Evolutionary conservation across 2,888 invertebrate genomes (phyloP), one percentile per base, ranked within the genome.

Genomic region (Axea sp.): DNA sequence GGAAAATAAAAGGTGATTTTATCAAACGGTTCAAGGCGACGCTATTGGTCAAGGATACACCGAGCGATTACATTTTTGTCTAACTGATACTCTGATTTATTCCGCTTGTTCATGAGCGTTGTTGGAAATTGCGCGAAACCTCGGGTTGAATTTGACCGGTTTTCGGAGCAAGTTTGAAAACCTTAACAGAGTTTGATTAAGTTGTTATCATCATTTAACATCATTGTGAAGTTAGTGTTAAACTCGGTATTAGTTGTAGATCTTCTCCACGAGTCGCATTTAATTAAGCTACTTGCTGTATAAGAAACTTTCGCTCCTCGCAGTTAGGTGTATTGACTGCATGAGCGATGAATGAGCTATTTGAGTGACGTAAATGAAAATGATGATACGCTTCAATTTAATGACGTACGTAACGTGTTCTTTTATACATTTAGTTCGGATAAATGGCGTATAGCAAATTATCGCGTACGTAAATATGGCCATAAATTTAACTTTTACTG

Each of bases 111-210:
- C 1, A n/a, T 33, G 14, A 5, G 5, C 14, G 19, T 19, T 19
- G 19, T 3, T 19, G 4, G 19, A 19, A 2, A 19, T 19, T 19
- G n/a, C n/a, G n/a, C n/a, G n/a, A n/a, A n/a, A n/a, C n/a, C n/a
- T n/a, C n/a, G n/a, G n/a, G n/a, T n/a, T n/a, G n/a, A n/a, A n/a
- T n/a, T n/a, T n/a, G n/a, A n/a, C n/a, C n/a, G 9, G 14, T 26
- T 51, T 51, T 51, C 17, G 1, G 4, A 15, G 22, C 8, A 9
- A 43, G 24, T 45, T 45, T 7, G 22, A 15, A 41, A 43, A 30
- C 6, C 24, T 19, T 62, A 62, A 62, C 41, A 3, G 33, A 62
- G 62, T 62, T 62, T 51, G 62, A 62, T 62, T 62, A 43, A 51
- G 24, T 62, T 62, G 12, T 41, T 51, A 51, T 62, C 62, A 43